phyloP scores from a whole-genome alignment of 2,888 invertebrate genomes.

The Cryptocephalus primarius region DNA sequence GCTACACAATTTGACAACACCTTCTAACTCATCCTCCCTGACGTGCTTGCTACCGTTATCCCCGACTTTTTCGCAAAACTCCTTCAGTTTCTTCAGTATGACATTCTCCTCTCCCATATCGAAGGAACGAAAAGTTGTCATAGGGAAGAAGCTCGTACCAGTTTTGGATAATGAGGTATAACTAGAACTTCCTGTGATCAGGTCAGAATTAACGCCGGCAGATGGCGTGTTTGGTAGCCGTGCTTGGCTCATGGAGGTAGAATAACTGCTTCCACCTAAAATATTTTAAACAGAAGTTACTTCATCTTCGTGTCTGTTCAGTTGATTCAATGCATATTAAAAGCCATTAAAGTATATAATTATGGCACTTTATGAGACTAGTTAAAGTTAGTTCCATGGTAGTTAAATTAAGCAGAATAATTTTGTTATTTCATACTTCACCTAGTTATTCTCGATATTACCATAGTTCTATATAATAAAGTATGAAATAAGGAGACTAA shows the following conservation, averaged over 20 bases:
- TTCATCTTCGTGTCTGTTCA: no score
- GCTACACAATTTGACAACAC: conserved; percentile 53
- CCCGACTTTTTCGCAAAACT: conserved; percentile 54
- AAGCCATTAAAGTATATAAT: no score
- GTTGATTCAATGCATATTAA: no score
- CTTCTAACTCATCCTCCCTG: conserved; percentile 46
- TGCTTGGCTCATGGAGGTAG: conserved; percentile 20
- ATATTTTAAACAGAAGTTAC: conserved; percentile 2
- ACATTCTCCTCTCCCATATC: conserved; percentile 67
- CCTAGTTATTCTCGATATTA: no score
- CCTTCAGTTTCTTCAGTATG: conserved; percentile 61
- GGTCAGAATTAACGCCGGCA: conserved; percentile 44
- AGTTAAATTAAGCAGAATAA: no score
- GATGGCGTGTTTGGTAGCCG: conserved; percentile 6
- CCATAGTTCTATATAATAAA: no score
- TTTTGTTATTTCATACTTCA: no score
- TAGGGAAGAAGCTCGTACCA: conserved; percentile 27
- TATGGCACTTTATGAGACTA: no score
- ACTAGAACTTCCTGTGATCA: conserved; percentile 45
- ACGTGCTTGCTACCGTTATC: conserved; percentile 34
- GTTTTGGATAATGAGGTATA: conserved; percentile 29
- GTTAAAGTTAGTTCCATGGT: no score
- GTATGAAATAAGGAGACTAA: no score
- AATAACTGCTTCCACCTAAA: conserved; percentile 31
- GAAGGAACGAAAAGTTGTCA: conserved; percentile 51